These are phyloP conservation scores for Lithophane leautieri DNA, from an alignment of 2,888 invertebrate genomes.

Conservation along the genomic window DNA sequence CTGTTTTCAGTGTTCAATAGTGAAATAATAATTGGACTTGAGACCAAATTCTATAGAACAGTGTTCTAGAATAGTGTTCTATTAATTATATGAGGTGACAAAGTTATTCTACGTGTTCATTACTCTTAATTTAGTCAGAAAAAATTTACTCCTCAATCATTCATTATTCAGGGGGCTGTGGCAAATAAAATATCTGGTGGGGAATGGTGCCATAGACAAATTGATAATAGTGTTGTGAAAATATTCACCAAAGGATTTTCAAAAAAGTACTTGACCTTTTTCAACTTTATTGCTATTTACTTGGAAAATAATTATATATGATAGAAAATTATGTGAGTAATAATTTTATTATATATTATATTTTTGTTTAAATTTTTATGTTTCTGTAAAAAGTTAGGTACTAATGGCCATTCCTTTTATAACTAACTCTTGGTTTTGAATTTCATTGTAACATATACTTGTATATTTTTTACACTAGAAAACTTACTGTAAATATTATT, in stretches of 20 bases:
- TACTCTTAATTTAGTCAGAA: neutral
- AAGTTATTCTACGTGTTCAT: slow-evolving; percentile 28
- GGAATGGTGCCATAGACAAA: slow-evolving; percentile 40
- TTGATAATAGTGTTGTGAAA: slow-evolving; percentile 26
- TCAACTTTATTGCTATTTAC: slow-evolving; percentile 6
- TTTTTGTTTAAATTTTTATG: slow-evolving; percentile 42
- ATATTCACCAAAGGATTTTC: slow-evolving; percentile 25
- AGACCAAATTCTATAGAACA: slow-evolving; percentile 8
- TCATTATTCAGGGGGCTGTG: neutral
- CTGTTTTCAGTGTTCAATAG: slow-evolving; percentile 30
- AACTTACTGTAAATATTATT: slow-evolving; percentile 46
- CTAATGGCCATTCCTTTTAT: slow-evolving; percentile 66
- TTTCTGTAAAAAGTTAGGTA: slow-evolving; percentile 35
- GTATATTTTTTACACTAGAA: slow-evolving; percentile 23
- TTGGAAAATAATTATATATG: neutral
- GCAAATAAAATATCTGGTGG: slow-evolving; percentile 34
- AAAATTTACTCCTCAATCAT: neutral
- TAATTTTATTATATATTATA: slow-evolving; percentile 30
- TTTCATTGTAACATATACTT: slow-evolving; percentile 30
- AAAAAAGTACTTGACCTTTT: slow-evolving; percentile 17
- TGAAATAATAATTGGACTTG: slow-evolving; percentile 14
- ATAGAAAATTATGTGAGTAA: slow-evolving; percentile 10
- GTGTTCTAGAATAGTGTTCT: slow-evolving; percentile 10
- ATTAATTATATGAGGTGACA: slow-evolving; percentile 7
- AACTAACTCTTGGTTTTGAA: slow-evolving; percentile 63